phyloP scores from a whole-genome alignment of 2,113 vertebrate species.

The Aptenodytes forsteri region DNA sequence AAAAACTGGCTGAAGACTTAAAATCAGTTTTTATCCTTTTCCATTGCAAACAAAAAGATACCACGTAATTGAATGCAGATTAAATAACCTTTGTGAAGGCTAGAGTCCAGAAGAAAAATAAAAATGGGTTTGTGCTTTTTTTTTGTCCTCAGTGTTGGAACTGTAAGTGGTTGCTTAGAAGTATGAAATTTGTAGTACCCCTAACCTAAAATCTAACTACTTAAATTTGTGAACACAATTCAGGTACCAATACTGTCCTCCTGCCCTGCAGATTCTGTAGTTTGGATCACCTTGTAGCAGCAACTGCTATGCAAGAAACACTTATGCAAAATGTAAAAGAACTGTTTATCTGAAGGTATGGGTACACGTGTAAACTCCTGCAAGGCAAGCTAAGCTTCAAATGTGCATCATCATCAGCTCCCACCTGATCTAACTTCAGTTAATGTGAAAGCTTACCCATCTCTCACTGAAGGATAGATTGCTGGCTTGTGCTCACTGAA shows the following conservation, averaged over 20 bases:
- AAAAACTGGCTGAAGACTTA: not conserved
- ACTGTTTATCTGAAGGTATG: not conserved
- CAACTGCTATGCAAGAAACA: not conserved
- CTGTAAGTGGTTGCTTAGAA: not conserved
- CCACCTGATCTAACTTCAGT: not conserved
- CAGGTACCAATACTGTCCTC: not conserved
- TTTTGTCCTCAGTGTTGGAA: not conserved
- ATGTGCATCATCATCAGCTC: not conserved
- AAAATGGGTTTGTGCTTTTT: not conserved
- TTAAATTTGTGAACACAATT: not conserved
- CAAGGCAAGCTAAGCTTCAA: not conserved
- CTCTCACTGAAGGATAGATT: not conserved
- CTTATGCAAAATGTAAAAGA: not conserved
- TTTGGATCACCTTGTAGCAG: not conserved
- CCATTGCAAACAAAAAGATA: not conserved
- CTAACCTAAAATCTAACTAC: not conserved
- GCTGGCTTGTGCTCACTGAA: not conserved
- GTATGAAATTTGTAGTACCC: not conserved
- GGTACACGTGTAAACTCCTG: not conserved
- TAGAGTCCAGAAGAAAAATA: not conserved
- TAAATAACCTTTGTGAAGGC: not conserved
- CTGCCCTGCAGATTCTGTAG: not conserved
- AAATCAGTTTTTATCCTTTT: not conserved
- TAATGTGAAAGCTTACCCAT: not conserved
- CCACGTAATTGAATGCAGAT: not conserved